These are phyloP conservation scores for Ondatra zibethicus DNA, from an alignment of 2,113 vertebrate genomes.

Conservation along the genomic window DNA sequence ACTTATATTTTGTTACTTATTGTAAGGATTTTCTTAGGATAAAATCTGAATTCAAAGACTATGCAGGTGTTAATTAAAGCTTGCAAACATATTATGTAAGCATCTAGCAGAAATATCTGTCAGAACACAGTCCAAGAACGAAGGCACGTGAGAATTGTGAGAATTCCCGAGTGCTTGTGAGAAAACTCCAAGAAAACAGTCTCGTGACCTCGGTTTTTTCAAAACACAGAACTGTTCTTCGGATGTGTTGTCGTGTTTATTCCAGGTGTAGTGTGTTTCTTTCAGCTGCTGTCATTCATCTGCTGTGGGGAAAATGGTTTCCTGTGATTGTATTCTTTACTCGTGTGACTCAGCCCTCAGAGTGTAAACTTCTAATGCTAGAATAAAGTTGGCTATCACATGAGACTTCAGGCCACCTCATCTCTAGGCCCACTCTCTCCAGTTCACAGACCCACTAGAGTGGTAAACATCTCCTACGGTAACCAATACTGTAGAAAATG, in stretches of 20 bases:
- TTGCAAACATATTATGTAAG: constrained; percentile 7
- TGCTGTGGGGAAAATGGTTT: background rate
- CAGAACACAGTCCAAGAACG: background rate
- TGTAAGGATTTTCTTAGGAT: background rate
- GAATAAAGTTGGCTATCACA: background rate
- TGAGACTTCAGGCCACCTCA: background rate
- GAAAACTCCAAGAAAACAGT: background rate
- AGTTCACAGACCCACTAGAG: background rate
- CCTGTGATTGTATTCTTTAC: background rate
- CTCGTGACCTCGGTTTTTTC: background rate
- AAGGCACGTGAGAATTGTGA: background rate
- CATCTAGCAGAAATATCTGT: background rate
- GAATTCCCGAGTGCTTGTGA: background rate
- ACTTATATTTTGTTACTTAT: background rate
- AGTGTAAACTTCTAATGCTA: background rate
- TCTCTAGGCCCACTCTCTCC: background rate
- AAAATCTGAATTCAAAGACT: background rate
- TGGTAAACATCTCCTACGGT: background rate
- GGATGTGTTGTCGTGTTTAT: background rate
- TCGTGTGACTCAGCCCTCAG: background rate
- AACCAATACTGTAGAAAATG: background rate
- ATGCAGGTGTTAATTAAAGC: background rate
- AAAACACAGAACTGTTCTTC: background rate
- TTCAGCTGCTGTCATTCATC: background rate
- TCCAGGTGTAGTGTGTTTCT: no score